Base-by-base conservation (phyloP, 1,140 invertebrate genomes). In the Cydia splendana region DNA sequence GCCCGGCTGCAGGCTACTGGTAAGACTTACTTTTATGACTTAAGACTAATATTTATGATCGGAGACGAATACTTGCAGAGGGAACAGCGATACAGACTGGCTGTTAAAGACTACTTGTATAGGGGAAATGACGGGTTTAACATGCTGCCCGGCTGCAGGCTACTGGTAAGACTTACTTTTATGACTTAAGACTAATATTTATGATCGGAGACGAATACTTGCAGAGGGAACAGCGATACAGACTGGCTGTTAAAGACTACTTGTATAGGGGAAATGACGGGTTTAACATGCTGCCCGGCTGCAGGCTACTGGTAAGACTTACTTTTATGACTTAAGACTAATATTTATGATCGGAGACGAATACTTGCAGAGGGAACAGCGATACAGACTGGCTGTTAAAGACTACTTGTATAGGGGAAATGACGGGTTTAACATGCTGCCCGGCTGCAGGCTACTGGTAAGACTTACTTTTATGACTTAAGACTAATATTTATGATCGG, bases 101-200 rank as follows among this genome's bases (percentile, higher is more conserved):
- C 96, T 20, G 96, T 97, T 4, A 98, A 98, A 91, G 95, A 95
- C 85, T 98, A 98, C 88, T 91, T 97, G 77, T 93, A 94, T 78
- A 92, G 92, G 53, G 98, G 97, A 2, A 97, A 97, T 89, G 97
- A 98, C 94, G 97, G 98, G 2, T 98, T 97, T 87, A 95, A 94
- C 65, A 95, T 97, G 91, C 95, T 98, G 75, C 96, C 95, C 82
- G 93, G 96, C 71, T 95, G 95, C 85, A 94, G 94, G 80, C 91
- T 97, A 65, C 82, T 97, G 93, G 96, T 97, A 87, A 94, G 95
- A 62, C 20, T n/a, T n/a, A n/a, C n/a, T 62, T 53, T 9, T 6
- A 30, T 30, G 24, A 24, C 24, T 34, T 34, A 34, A 34, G 30
- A 34, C 30, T 2, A 34, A 34, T 24, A 24, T 24, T 24, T 24